Base-by-base conservation (phyloP, 2,888 invertebrate species). In the Pammene fasciana region DNA sequence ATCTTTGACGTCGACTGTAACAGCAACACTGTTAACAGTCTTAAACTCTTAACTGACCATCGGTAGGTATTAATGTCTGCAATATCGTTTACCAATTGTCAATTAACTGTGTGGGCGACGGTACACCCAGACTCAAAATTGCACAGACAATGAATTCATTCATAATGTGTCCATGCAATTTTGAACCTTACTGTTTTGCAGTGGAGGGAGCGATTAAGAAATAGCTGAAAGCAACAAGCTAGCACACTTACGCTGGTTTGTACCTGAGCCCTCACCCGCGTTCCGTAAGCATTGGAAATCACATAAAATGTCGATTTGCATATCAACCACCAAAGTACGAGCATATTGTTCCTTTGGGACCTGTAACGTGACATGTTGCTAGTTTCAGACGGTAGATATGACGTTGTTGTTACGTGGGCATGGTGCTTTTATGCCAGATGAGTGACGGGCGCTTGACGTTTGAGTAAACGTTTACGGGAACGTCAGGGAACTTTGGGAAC, bases 241-340 rank as follows among this genome's bases (percentile, higher is more conserved):
- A n/a, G 0, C 9, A 46, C 46, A n/a, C 14, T 0, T 5, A 11
- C 43, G 4, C 43, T 43, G 43, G n/a, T 54, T n/a, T 13, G n/a
- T n/a, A 34, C 34, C n/a, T 34, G n/a, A 54, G n/a, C 54, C 11
- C 34, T 52, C 26, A 11, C 5, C 26, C 52, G 13, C 0, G 5
- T 36, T 54, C 34, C 11, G 34, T 52, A 36, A 9, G 34, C 34
- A 13, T 4, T 54, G n/a, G 34, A n/a, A 34, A 54, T 46, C 13
- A 14, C 54, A 26, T 26, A n/a, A 26, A 11, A 60, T 18, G 46
- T 64, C 64, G 45, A 68, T 65, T 68, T 68, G 50, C 68, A 62
- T 64, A 50, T 64, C 11, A 57, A 68, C 54, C n/a, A 46, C 45
- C 46, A 41, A 14, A 18, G 55, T 61, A 46, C 43, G 13, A n/a